Evolutionary conservation across 2,888 invertebrate genomes (phyloP).

Genomic region (Erebia palarica): DNA sequence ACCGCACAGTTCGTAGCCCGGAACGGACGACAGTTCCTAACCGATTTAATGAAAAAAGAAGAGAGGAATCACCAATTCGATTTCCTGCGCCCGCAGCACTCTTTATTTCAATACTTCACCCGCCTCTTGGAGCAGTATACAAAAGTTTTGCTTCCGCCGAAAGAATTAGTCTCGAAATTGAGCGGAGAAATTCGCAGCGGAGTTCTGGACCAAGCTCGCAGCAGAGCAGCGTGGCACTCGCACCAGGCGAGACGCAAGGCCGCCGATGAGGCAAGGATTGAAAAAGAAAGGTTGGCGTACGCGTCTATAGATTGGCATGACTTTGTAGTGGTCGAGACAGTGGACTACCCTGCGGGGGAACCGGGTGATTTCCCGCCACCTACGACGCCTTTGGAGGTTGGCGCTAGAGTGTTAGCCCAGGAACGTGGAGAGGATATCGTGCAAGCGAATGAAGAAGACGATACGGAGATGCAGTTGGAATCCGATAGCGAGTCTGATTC

Average conservation of each 20-base stretch:
- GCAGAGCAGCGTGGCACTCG: conserved; percentile 97
- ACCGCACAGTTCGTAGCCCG: conserved; percentile 99
- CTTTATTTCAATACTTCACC: conserved; percentile 98
- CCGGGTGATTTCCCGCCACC: conserved; percentile 98
- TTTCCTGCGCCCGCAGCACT: conserved; percentile 98
- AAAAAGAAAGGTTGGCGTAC: conserved; percentile 96
- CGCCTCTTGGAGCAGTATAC: conserved; percentile 99
- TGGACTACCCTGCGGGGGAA: conserved; percentile 98
- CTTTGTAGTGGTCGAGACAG: conserved; percentile 99
- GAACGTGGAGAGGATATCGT: conserved; percentile 88
- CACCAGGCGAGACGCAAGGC: conserved; percentile 96
- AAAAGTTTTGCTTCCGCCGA: conserved; percentile 97
- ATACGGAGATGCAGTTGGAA: conserved; percentile 95
- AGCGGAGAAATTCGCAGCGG: conserved; percentile 89
- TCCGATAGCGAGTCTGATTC: conserved; percentile 87
- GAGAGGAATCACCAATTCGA: conserved; percentile 99
- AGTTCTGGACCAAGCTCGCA: conserved; percentile 93
- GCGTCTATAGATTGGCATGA: conserved; percentile 99
- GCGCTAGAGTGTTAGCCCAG: conserved; percentile 93
- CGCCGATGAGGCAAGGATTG: conserved; percentile 96
- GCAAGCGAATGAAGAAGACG: conserved; percentile 78
- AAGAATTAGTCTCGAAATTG: conserved; percentile 91
- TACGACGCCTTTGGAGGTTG: conserved; percentile 98
- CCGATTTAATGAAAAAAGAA: conserved; percentile 99
- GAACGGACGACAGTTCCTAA: conserved; percentile 98